A percentile compares a stretch with the other conserved stretches of the same genome.
Conservation (phyloP, 2,888 invertebrate genomes). For the Galerucella pusilla region DNA sequence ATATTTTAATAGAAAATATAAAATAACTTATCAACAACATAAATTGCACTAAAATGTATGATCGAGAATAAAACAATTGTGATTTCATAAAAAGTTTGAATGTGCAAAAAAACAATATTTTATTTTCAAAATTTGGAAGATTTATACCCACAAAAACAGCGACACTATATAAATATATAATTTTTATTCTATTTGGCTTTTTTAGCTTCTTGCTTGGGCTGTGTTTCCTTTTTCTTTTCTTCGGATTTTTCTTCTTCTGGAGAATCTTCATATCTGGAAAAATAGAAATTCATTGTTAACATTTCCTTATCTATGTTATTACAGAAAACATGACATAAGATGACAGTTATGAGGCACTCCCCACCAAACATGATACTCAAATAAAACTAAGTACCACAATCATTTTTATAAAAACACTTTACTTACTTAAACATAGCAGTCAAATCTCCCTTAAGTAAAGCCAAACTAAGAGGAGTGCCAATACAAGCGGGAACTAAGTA, state of each 20-base stretch:
- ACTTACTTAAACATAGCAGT: conserved; percentile 90
- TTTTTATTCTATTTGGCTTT: conserved; percentile 55
- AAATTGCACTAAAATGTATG: conserved; percentile 34
- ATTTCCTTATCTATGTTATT: no score
- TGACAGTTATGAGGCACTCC: no score
- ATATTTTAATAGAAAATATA: conserved; percentile 45
- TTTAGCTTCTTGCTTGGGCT: conserved; percentile 61
- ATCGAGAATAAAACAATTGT: background rate
- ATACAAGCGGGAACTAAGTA: conserved; percentile 98
- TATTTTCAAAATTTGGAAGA: conserved; percentile 26
- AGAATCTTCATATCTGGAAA: conserved; percentile 76
- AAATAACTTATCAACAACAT: conserved; percentile 39
- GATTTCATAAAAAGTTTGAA: conserved; percentile 17
- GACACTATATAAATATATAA: conserved; percentile 9
- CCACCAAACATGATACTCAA: no score
- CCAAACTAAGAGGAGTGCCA: conserved; percentile 88
- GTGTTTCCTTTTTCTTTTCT: conserved; percentile 61
- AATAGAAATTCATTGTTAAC: background rate
- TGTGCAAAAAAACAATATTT: conserved; percentile 23
- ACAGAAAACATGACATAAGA: background rate
- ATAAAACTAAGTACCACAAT: background rate
- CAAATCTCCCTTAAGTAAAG: conserved; percentile 89
- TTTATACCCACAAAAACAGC: conserved; percentile 14
- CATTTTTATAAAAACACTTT: background rate
- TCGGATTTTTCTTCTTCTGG: conserved; percentile 67